phyloP scores from a whole-genome alignment of 2,113 vertebrate genomes.

The Chionomys nivalis region DNA sequence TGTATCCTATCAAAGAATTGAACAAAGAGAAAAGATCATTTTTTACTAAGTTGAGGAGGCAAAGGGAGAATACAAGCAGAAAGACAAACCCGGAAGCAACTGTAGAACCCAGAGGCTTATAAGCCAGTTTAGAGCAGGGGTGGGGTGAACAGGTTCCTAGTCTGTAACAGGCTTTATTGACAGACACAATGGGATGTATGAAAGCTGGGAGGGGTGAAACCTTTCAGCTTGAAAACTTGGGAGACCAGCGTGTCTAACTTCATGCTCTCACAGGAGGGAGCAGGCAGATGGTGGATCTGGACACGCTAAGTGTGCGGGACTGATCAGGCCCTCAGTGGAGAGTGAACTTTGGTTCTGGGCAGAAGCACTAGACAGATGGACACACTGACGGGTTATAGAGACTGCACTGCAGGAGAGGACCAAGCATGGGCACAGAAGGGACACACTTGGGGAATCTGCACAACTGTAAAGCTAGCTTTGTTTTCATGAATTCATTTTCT shows the following conservation, averaged over 20 bases:
- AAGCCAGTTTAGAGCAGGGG: not conserved
- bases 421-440: not conserved
- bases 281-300: not conserved
- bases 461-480: not conserved
- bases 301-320: not conserved
- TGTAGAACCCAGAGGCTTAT: not conserved
- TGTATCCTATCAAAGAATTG: not conserved
- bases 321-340: not conserved
- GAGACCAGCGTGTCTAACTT: not conserved
- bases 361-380: not conserved
- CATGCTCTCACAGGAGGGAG: not conserved
- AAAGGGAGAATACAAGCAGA: not conserved
- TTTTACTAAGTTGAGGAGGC: not conserved
- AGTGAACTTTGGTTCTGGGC: not conserved
- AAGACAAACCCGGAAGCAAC: not conserved
- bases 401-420: no score
- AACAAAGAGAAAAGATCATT: not conserved
- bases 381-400: accelerated
- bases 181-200: not conserved
- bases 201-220: not conserved
- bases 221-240: not conserved
- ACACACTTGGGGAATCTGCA: not conserved
- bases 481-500: not conserved
- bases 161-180: not conserved
- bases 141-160: not conserved